A percentile compares a stretch with the other conserved stretches of the same genome.
Evolutionary conservation across 1,140 invertebrate genomes (phyloP).

Genomic region (Pseudomyrmex flavicornis): DNA sequence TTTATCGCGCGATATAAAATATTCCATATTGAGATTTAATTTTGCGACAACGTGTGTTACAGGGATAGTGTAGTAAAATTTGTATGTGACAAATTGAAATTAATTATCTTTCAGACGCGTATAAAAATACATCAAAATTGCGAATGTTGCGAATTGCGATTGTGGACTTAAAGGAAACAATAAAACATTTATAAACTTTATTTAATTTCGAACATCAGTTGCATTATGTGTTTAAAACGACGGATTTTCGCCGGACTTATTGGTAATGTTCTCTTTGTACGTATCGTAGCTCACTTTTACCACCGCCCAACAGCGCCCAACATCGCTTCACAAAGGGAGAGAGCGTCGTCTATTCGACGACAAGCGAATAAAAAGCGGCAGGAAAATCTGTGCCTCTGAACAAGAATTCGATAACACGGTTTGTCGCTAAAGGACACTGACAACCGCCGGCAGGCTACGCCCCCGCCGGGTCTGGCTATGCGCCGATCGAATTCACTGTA

Average conservation of each 20-base stretch:
- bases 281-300: neutral
- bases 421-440: constrained; percentile 46
- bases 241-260: constrained; percentile 27
- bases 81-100: constrained; percentile 19
- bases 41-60: neutral
- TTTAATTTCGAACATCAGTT: constrained; percentile 38
- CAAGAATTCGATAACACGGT: constrained; percentile 54
- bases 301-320: neutral
- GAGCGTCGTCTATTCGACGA: constrained; percentile 30
- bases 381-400: constrained; percentile 55
- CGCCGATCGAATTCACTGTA: constrained; percentile 34
- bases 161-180: constrained; percentile 24
- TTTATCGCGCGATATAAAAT: constrained; percentile 20
- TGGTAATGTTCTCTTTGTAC: constrained; percentile 15
- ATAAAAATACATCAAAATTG: constrained; percentile 32
- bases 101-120: constrained; percentile 5
- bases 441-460: constrained; percentile 26
- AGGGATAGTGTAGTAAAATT: neutral
- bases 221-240: constrained; percentile 34
- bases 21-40: constrained; percentile 25
- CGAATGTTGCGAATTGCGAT: neutral
- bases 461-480: neutral
- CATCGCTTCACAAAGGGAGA: constrained; percentile 37
- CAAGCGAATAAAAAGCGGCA: constrained; percentile 38
- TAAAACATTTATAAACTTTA: constrained; percentile 39